phyloP scores from a whole-genome alignment of 2,113 vertebrate genomes.

The Anoura caudifer region DNA sequence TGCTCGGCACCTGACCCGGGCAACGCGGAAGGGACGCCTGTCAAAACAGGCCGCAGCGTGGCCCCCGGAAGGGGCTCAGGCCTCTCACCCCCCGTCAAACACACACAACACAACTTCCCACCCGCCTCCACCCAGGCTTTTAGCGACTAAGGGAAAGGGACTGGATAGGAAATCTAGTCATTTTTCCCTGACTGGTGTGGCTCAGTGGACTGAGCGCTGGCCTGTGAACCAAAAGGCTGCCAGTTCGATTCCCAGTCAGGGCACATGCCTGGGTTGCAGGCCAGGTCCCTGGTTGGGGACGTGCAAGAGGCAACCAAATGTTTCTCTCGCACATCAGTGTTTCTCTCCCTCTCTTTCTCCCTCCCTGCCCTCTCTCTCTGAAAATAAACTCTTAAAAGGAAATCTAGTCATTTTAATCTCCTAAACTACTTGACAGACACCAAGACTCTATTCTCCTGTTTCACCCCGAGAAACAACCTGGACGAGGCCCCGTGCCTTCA shows the following conservation, averaged over 20 bases:
- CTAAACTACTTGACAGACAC: not conserved
- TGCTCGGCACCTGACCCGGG: not conserved
- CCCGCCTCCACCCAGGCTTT: not conserved
- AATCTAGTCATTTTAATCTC: not conserved
- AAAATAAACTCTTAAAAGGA: not conserved
- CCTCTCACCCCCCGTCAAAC: not conserved
- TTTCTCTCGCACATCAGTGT: too few relatives aligned
- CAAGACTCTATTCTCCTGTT: not conserved
- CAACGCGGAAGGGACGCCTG: accelerated
- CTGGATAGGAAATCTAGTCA: not conserved
- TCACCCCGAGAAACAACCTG: not conserved
- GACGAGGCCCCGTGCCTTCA: not conserved
- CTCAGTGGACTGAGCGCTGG: too few relatives aligned
- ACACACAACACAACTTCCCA: not conserved
- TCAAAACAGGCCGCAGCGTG: not conserved
- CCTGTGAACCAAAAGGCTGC: too few relatives aligned
- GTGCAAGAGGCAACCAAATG: too few relatives aligned
- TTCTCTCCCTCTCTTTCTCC: too few relatives aligned
- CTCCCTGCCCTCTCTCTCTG: too few relatives aligned
- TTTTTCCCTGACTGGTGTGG: not conserved
- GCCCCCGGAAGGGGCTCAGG: not conserved
- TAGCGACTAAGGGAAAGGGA: not conserved
- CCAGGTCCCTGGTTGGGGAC: too few relatives aligned
- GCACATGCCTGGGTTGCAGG: too few relatives aligned
- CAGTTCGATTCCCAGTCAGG: too few relatives aligned